These are phyloP conservation scores for Seira musarum DNA, from an alignment of 2,888 invertebrate species.

Conservation along the genomic window DNA sequence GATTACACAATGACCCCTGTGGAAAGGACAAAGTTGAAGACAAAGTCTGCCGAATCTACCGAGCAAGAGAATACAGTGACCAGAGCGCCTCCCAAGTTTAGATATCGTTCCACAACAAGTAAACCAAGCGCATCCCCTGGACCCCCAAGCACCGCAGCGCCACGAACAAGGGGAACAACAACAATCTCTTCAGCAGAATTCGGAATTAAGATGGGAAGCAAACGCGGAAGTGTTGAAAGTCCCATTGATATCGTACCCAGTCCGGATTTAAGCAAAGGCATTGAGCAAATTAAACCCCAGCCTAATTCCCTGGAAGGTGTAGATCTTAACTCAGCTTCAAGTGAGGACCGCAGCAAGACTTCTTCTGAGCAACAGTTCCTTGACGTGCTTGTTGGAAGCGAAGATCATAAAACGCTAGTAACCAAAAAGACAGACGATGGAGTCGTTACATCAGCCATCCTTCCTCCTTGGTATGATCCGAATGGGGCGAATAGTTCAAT, in stretches of 20 bases:
- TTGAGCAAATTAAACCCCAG: slow-evolving; percentile 21
- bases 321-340: slow-evolving; percentile 20
- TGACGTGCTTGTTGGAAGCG: slow-evolving; percentile 65
- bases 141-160: slow-evolving; percentile 27
- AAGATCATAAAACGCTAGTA: slow-evolving; percentile 64
- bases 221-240: slow-evolving; percentile 43
- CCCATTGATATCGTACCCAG: slow-evolving; percentile 63
- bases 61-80: slow-evolving; percentile 21
- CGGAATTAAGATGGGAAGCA: slow-evolving; percentile 42
- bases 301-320: slow-evolving; percentile 24
- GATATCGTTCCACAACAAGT: slow-evolving; percentile 36
- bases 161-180: slow-evolving; percentile 42
- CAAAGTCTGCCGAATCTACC: slow-evolving; percentile 29
- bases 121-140: slow-evolving; percentile 32
- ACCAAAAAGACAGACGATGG: slow-evolving; percentile 67
- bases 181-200: slow-evolving; percentile 37
- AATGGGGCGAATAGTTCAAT: slow-evolving; percentile 38
- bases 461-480: slow-evolving; percentile 68
- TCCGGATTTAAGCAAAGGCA: slow-evolving; percentile 59
- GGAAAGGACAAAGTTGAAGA: slow-evolving; percentile 37
- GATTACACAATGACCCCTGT: slow-evolving; percentile 51
- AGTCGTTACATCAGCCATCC: slow-evolving; percentile 67
- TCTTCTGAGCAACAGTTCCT: slow-evolving; percentile 56
- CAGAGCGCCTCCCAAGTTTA: slow-evolving; percentile 36
- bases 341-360: slow-evolving; percentile 42